These are phyloP conservation scores for Neotoxoptera formosana DNA, from an alignment of 1,140 invertebrate genomes.

Conservation along the genomic window DNA sequence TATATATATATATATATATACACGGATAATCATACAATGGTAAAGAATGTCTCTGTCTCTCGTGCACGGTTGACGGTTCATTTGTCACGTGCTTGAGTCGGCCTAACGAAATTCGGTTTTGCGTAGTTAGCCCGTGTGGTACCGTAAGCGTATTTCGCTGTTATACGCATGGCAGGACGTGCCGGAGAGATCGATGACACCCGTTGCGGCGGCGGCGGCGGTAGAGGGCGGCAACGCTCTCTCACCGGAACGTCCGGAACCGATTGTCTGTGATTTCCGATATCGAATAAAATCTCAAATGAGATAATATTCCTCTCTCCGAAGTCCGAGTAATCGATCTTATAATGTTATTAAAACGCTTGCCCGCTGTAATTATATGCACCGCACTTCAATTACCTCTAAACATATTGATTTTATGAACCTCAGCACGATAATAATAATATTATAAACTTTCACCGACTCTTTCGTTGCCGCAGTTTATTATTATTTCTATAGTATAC, in stretches of 20 bases:
- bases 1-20: neutral
- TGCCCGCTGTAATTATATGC: neutral
- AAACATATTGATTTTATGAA: neutral
- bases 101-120: neutral
- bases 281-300: slow-evolving; percentile 6
- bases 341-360: neutral
- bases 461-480: neutral
- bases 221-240: slow-evolving; percentile 3
- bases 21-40: neutral
- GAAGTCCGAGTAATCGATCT: neutral
- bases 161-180: slow-evolving; percentile 54
- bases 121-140: neutral
- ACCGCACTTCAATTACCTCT: neutral
- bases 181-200: slow-evolving; percentile 57
- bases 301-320: neutral
- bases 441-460: too few species aligned
- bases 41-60: neutral
- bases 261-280: slow-evolving; percentile 47
- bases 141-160: slow-evolving; percentile 21
- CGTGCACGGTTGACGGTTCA: neutral
- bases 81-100: slow-evolving; percentile 22
- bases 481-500: neutral
- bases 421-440: too few species aligned
- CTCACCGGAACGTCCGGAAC: slow-evolving; percentile 4
- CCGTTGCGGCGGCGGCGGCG: neutral